Evolutionary conservation across 2,888 invertebrate species (phyloP), one percentile per base, ranked within the genome.

Genomic region (Siphlonurus alternatus): DNA sequence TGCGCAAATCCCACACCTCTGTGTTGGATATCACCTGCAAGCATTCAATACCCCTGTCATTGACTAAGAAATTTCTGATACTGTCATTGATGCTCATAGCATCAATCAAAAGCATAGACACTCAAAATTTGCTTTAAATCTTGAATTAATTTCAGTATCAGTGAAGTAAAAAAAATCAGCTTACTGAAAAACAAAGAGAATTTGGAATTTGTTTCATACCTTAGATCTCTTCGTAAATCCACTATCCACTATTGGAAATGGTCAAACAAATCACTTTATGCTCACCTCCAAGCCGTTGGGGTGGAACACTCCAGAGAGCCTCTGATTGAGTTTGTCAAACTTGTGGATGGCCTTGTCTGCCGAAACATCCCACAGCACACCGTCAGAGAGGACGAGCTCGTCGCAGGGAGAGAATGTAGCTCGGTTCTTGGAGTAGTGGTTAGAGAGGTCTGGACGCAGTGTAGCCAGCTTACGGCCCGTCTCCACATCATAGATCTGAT

Each of bases 1-100:
- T 96, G 69, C 98, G 79, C 25, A 98, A 76, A 75, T 99, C 99
- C 98, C 98, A 99, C 63, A 98, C 93, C 82, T 99, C 97, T 0
- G 96, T 93, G 74, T 98, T 98, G 64, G 97, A 94, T 71, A 99
- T 91, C 54, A 96, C 85, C 83, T 87, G 74, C n/a, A n/a, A n/a
- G n/a, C n/a, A n/a, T n/a, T n/a, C n/a, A n/a, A n/a, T n/a, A n/a
- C n/a, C n/a, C n/a, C n/a, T n/a, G n/a, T n/a, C n/a, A n/a, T n/a
- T n/a, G n/a, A n/a, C n/a, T n/a, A n/a, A n/a, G n/a, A n/a, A n/a
- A n/a, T n/a, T n/a, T n/a, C n/a, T n/a, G n/a, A n/a, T n/a, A n/a
- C n/a, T n/a, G n/a, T n/a, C n/a, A n/a, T n/a, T n/a, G n/a, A n/a
- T n/a, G n/a, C n/a, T n/a, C n/a, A n/a, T n/a, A n/a, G n/a, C n/a